Evolutionary conservation across 2,797 vertebrate species (phyloP), one percentile per base, ranked within the genome.

Genomic region (Mycteria americana): DNA sequence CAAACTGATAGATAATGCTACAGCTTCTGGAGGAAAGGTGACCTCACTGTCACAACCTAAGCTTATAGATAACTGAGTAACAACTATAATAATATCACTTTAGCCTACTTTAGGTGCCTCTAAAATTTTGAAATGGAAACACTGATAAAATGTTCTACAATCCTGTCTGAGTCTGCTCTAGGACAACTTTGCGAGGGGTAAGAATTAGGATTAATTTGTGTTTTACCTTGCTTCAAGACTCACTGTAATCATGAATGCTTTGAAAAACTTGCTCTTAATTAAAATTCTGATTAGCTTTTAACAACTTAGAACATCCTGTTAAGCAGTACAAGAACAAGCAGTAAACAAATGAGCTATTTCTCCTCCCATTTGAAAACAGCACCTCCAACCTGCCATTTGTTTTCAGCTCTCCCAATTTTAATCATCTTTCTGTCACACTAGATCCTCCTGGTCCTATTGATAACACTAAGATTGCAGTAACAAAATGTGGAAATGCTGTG

Each of bases 361-460:
- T 91, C 21, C n/a, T 91, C 80, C 17, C 18, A 16, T 50, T 88
- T 85, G 35, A 57, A 91, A 95, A 51, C 3, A 69, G 17, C 80
- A 53, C 33, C 7, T 84, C 31, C 70, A 69, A 24, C 46, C 33
- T 88, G 65, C n/a, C 3, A 1, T 60, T 95, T 62, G 18, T 60
- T 83, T 89, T 67, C 85, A 79, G 19, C 48, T 67, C 27, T 73
- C 22, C 9, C 60, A 59, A 25, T 88, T 73, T 72, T 95, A 86
- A 81, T 82, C n/a, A 16, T 78, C n/a, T 90, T 94, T 96, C 69
- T 97, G 19, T 97, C 90, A 37, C 89, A 48, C 62, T 97, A 99
- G 99, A 99, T 98, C 98, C 98, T 85, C 99, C 99, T 12, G 99
- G 99, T 78, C 98, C 99, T 68, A 99, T 99, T 78, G 99, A 99